Base-by-base conservation (phyloP, 2,113 vertebrate species). In the Paraplagusia blochii region DNA sequence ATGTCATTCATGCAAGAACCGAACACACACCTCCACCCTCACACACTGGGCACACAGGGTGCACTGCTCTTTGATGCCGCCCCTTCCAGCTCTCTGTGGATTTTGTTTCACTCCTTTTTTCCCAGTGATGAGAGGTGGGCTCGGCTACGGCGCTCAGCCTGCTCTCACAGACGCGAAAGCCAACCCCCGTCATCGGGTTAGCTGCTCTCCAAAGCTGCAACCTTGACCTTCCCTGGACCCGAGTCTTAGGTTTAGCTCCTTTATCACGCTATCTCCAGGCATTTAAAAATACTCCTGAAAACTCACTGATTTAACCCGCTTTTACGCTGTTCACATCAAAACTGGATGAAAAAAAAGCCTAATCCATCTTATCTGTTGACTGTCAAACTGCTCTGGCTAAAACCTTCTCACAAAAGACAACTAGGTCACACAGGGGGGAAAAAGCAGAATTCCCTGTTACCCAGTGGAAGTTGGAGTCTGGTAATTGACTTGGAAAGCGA, bases 281-380 rank as follows among this genome's bases (percentile, higher is more conserved):
- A 88, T 91, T 91, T 90, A 90, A 90, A 91, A 92, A 90, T 90
- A 88, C 88, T 91, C 88, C 88, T 88, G 86, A 88, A n/a, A 91
- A 90, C 85, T 88, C 84, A 82, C 87, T 84, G 89, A 89, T 90
- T 92, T 91, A 91, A 91, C 90, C 89, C 84, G 89, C 90, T 91
- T 92, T 92, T 88, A 92, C 85, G 88, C 89, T 82, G 85, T 89
- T 90, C 87, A 90, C 88, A 91, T 91, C 88, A 91, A 89, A 91
- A 91, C 88, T 87, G 89, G 90, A 90, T 91, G 90, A 88, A 89
- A 89, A 81, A 78, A 87, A 88, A 87, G 83, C 88, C 90, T 92
- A 92, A 92, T 92, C 90, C 91, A 92, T 92, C 90, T 91, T 92
- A 92, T 92, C 91, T 90, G 91, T 91, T 90, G 88, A 91, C 90